Percentiles rank a stretch among this genome's conserved stretches.
Evolutionary conservation across 1,140 invertebrate genomes (phyloP).

Genomic region (Euwallacea fornicatus): DNA sequence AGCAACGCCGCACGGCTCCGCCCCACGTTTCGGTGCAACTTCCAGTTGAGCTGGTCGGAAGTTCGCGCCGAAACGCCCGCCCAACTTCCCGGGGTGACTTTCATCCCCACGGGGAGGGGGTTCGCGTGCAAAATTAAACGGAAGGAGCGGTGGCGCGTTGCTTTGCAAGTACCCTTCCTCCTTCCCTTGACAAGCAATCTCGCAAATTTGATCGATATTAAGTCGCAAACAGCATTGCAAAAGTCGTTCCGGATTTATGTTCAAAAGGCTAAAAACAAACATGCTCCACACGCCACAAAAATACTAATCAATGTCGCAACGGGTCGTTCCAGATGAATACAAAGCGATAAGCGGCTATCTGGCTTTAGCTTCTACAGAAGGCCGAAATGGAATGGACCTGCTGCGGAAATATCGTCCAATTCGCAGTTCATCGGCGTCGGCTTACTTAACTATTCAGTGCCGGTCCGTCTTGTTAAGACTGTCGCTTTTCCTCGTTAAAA

Average conservation of each 20-base stretch:
- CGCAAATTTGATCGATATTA: constrained; percentile 21
- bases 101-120: no score
- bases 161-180: constrained; percentile 48
- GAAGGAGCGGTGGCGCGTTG: background rate
- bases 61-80: no score
- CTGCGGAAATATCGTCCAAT: background rate
- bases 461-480: no score
- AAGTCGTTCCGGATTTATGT: constrained; percentile 26
- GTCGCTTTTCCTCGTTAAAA: no score
- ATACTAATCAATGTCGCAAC: background rate
- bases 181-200: constrained; percentile 47
- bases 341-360: constrained; percentile 23
- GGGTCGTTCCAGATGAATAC: background rate
- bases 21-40: no score
- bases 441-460: no score
- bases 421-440: no score
- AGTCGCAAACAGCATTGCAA: constrained; percentile 49
- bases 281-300: constrained; percentile 51
- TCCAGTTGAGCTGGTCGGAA: no score
- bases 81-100: no score
- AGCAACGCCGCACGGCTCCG: no score
- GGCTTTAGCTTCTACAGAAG: constrained; percentile 1
- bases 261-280: constrained; percentile 52
- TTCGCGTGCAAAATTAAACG: no score
- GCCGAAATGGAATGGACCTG: background rate